phyloP scores from a whole-genome alignment of 1,140 invertebrate genomes.

The Pseudoatta argentina region DNA sequence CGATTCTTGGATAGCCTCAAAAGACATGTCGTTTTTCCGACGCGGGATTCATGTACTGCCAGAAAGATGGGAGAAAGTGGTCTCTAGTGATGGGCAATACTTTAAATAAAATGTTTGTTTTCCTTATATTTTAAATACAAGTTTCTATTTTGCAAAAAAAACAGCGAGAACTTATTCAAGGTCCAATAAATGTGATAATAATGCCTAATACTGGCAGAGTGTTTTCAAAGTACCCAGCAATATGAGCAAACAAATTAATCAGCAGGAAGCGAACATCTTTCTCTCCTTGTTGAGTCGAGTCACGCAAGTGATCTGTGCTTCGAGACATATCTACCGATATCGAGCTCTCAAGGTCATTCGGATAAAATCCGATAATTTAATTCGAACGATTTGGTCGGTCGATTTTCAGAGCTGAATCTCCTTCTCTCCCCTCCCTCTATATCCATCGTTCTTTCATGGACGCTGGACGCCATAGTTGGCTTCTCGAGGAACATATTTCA shows the following conservation, averaged over 20 bases:
- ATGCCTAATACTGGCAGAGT: not conserved
- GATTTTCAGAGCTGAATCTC: slow-evolving; percentile 17
- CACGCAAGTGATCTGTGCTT: slow-evolving; percentile 35
- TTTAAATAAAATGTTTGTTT: too few relatives aligned
- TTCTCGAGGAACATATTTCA: slow-evolving; percentile 2
- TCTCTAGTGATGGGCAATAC: too few relatives aligned
- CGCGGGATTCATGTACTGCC: too few relatives aligned
- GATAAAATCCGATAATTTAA: slow-evolving; percentile 66
- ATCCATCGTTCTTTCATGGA: not conserved
- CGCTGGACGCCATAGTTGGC: not conserved
- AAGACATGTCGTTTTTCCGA: too few relatives aligned
- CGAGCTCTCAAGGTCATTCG: slow-evolving; percentile 57
- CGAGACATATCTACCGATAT: slow-evolving; percentile 42
- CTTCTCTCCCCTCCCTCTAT: not conserved
- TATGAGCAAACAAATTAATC: slow-evolving; percentile 57
- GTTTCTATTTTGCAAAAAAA: too few relatives aligned
- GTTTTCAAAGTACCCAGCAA: slow-evolving; percentile 32
- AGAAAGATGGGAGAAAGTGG: too few relatives aligned
- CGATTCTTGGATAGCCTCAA: too few relatives aligned
- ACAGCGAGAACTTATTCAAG: too few relatives aligned
- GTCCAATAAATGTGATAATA: slow-evolving; percentile 27
- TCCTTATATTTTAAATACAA: too few relatives aligned
- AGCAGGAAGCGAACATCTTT: slow-evolving; percentile 35
- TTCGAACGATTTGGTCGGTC: slow-evolving; percentile 17
- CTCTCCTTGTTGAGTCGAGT: slow-evolving; percentile 17